phyloP scores from a whole-genome alignment of 2,888 invertebrate genomes.

The Eupithecia subfuscata region DNA sequence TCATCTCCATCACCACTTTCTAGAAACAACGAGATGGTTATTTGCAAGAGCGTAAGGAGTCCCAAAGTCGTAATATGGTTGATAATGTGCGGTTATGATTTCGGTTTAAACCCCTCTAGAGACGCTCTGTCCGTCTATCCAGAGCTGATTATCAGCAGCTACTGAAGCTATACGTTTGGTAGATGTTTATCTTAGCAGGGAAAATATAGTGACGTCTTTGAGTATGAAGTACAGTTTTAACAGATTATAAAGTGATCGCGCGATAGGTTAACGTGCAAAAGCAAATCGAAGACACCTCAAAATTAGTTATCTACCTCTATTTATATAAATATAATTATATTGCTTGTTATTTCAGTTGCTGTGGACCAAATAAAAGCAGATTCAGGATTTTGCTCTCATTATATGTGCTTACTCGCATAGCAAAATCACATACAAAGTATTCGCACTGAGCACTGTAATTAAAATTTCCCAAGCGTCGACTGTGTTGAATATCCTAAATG shows the following conservation, averaged over 20 bases:
- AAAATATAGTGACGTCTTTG: not conserved
- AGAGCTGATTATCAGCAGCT: not conserved
- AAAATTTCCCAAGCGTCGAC: not conserved
- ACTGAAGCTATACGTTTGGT: not conserved
- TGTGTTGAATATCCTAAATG: not conserved
- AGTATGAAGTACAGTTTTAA: not conserved
- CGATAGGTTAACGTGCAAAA: too few species aligned
- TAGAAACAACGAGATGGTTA: slow-evolving; percentile 56
- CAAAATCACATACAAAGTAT: not conserved
- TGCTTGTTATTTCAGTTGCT: not conserved
- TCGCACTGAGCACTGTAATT: not conserved
- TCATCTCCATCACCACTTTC: slow-evolving; percentile 91
- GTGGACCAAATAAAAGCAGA: not conserved
- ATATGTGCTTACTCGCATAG: slow-evolving; percentile 2
- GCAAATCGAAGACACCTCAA: too few species aligned
- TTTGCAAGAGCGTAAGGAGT: not conserved
- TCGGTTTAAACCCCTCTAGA: not conserved
- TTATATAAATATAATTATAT: too few species aligned
- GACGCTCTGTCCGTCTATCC: not conserved
- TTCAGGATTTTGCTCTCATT: not conserved
- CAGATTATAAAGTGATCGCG: too few species aligned
- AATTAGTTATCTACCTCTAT: too few species aligned
- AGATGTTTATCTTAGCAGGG: not conserved
- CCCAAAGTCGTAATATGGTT: not conserved
- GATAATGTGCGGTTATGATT: not conserved